Evolutionary conservation across 2,113 vertebrate genomes (phyloP).

Genomic region (Pterophyllum scalare): DNA sequence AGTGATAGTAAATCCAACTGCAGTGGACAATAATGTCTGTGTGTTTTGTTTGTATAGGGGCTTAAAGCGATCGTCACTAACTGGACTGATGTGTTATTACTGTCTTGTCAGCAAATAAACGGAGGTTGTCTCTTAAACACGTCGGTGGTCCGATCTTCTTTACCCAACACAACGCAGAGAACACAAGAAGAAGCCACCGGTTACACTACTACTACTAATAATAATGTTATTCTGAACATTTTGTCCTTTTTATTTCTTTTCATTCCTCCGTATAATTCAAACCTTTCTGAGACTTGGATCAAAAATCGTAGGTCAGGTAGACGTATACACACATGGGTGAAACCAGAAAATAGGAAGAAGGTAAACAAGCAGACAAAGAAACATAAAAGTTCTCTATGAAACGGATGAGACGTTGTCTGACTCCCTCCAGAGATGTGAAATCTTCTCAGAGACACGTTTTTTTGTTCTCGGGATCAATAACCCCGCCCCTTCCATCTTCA

Average conservation of each 20-base stretch:
- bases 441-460: conserved; percentile 48
- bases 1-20: too few relatives aligned
- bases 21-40: too few relatives aligned
- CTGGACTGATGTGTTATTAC: too few relatives aligned
- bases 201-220: too few relatives aligned
- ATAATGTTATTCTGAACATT: background rate
- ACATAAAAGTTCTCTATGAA: conserved; percentile 2
- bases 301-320: background rate
- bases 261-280: background rate
- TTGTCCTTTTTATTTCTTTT: background rate
- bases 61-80: too few relatives aligned
- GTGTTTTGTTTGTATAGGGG: too few relatives aligned
- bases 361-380: conserved; percentile 28
- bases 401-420: background rate
- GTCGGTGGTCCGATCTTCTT: too few relatives aligned
- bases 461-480: conserved; percentile 57
- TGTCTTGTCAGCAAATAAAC: too few relatives aligned
- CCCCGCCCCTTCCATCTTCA: conserved; percentile 35
- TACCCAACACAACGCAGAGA: too few relatives aligned
- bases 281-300: background rate
- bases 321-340: background rate
- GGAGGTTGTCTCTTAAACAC: too few relatives aligned
- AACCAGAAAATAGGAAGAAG: background rate
- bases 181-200: too few relatives aligned
- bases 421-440: conserved; percentile 3